Evolutionary conservation across 2,797 vertebrate species (phyloP), one percentile per base, ranked within the genome.

Genomic region (Sebastes steindachneri): DNA sequence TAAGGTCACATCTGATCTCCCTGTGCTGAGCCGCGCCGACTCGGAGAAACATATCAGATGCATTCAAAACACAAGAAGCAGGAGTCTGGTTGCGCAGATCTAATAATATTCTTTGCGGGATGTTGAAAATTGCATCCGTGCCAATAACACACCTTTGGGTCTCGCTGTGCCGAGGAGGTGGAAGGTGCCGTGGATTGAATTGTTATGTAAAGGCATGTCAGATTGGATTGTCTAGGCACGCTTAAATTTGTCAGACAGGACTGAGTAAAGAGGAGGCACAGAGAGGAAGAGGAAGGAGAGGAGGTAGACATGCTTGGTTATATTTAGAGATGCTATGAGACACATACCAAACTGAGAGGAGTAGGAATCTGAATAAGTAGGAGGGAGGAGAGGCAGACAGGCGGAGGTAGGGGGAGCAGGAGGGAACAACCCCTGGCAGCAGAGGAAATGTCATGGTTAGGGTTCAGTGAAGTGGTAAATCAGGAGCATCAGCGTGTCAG

Each of bases 401-500:
- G 54, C 72, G 55, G 72, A 82, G 80, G 72, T 75, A 77, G 85
- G 79, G 80, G 77, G 69, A 85, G 86, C 81, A 86, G 81, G 83
- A 87, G 87, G 89, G 90, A 91, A 87, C 84, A 90, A 93, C 92
- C 93, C 82, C 92, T 92, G 82, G 91, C 91, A 90, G 90, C 82
- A 85, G 84, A 93, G 92, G 92, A 95, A 94, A 94, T 95, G 90
- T 93, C 93, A 92, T 87, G 91, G 92, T 93, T 93, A 90, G 92
- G 90, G 94, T 94, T 95, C 94, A 95, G 90, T 90, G 92, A 94
- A 94, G 93, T 94, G 93, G 88, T 87, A 95, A 95, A 95, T 94
- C 93, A 93, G 91, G 86, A 93, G 88, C 94, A 93, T 95, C 93
- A 90, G 91, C 77, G 79, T 93, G 91, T 94, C 93, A 91, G 92